Evolutionary conservation across 1,140 invertebrate species (phyloP), one percentile per base, ranked within the genome.

Genomic region (Eueides isabella): DNA sequence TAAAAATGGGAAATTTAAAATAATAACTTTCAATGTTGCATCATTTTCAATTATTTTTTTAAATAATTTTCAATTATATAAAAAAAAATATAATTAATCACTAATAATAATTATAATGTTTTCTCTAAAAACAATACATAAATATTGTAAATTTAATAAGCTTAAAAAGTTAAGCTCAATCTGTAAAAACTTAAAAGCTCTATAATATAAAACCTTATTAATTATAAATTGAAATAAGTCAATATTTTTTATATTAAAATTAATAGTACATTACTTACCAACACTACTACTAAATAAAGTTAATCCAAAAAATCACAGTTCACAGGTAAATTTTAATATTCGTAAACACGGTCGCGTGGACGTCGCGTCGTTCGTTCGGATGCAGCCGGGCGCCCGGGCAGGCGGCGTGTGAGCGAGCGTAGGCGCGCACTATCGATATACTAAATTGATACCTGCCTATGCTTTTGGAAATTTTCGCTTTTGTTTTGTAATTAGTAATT

Each of bases 351-450:
- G 76, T 84, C 84, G 86, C 85, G 87, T 76, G 76, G 79, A 74
- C 77, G 79, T 44, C 41, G 48, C 48, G 48, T 92, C 90, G 90
- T 92, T 92, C 90, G 90, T 92, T 92, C 90, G 88, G 82, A 85
- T 83, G 81, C 83, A 86, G 88, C 83, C 86, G 86, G 84, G 83
- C 88, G 89, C 85, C 83, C 87, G 90, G 86, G 78, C 87, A 85
- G 84, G 85, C 77, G 71, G 75, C 76, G 71, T 77, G 74, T 78
- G 72, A 61, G 62, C 66, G 76, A 31, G 67, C 44, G 30, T 30
- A 72, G 64, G 77, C 73, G 72, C 73, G 79, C 76, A 26, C 19
- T 67, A 72, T 72, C 74, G 69, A 67, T 72, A 64, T 31, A 19
- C 28, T 63, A 30, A 23, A 4, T 26, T 23, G 23, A 55, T 26